A percentile compares a stretch with the other conserved stretches of the same genome.
phyloP scores from a whole-genome alignment of 2,797 vertebrate genomes.

The Sebastolobus alascanus region DNA sequence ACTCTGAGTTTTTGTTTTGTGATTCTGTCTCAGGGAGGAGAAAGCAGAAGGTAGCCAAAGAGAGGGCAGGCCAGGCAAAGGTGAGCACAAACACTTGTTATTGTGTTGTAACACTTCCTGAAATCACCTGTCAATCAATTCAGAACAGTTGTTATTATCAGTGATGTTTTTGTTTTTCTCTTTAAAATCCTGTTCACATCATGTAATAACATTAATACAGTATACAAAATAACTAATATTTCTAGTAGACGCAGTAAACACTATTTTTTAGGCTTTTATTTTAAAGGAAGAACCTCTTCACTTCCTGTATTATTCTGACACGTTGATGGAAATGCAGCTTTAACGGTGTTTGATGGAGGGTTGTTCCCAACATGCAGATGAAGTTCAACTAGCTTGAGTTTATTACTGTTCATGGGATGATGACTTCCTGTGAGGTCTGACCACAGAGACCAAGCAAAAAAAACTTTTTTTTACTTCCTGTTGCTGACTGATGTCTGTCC shows the following conservation, averaged over 20 bases:
- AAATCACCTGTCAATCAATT: neutral
- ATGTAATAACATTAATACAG: neutral
- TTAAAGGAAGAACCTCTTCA: neutral
- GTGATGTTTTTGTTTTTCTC: neutral
- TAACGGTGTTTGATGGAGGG: neutral
- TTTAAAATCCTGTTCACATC: neutral
- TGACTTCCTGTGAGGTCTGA: neutral
- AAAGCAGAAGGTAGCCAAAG: constrained; percentile 92
- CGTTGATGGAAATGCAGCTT: neutral
- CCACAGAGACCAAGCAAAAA: neutral
- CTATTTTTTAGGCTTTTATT: neutral
- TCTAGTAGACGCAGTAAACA: neutral
- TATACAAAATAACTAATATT: accelerated
- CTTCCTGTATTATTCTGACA: neutral
- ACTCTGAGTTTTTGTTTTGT: neutral
- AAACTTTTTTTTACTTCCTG: constrained; percentile 17
- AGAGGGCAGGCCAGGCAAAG: constrained; percentile 91
- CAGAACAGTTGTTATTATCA: neutral
- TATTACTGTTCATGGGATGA: neutral
- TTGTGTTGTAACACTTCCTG: neutral
- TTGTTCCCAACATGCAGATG: neutral
- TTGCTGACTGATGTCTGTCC: constrained; percentile 13
- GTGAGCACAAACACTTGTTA: constrained; percentile 73
- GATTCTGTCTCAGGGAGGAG: constrained; percentile 86
- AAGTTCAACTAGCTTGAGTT: neutral